Conservation (phyloP, 2,113 vertebrate species). For the Limanda limanda region DNA sequence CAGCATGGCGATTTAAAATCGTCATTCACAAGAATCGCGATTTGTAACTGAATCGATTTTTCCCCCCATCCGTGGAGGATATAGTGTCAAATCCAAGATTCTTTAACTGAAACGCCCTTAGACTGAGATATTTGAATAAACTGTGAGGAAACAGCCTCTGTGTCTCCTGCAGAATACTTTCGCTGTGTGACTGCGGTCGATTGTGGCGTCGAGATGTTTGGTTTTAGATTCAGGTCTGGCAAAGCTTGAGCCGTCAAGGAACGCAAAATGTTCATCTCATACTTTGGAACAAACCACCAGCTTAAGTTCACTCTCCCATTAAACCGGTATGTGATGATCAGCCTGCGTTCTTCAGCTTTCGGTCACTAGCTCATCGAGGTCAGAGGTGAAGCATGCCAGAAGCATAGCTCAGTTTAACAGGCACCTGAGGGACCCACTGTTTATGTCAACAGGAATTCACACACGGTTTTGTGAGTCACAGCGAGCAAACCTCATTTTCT, state of each 20-base stretch:
- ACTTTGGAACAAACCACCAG: constrained; percentile 24
- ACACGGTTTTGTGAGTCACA: constrained; percentile 54
- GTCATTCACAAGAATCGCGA: too few species aligned
- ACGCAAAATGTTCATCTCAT: constrained; percentile 12
- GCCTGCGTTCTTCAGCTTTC: neutral
- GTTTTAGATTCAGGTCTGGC: constrained; percentile 44
- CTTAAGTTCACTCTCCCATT: constrained; percentile 13
- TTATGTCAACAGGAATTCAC: constrained; percentile 49
- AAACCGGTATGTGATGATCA: constrained; percentile 14
- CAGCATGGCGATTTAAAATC: too few species aligned
- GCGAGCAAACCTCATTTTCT: constrained; percentile 27
- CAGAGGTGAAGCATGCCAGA: constrained; percentile 30
- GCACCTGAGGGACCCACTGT: constrained; percentile 40
- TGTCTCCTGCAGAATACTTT: constrained; percentile 13
- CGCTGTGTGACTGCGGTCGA: constrained; percentile 23
- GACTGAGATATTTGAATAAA: constrained; percentile 27
- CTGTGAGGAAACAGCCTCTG: neutral
- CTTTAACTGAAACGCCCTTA: neutral
- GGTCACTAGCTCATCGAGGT: constrained; percentile 25
- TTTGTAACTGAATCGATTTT: too few species aligned
- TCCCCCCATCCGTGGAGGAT: too few species aligned
- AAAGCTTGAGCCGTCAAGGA: constrained; percentile 34
- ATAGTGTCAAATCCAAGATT: constrained; percentile 1
- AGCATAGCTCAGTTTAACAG: constrained; percentile 36
- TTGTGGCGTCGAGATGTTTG: constrained; percentile 43